Evolutionary conservation across 2,113 vertebrate genomes (phyloP).

Genomic region (Mixornis gularis): DNA sequence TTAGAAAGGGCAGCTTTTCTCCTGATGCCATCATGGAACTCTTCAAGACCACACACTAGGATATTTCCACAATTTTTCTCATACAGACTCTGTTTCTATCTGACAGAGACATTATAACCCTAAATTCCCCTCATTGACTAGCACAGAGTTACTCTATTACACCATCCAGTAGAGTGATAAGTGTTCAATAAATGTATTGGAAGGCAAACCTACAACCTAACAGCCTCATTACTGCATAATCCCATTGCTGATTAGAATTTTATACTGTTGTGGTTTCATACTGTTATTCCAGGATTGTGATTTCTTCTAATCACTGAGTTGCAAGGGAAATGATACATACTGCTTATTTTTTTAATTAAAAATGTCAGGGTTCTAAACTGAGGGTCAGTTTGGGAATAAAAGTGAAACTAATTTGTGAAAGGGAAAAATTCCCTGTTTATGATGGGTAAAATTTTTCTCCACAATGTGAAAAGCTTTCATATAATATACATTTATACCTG

Average conservation of each 20-base stretch:
- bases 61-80: not conserved
- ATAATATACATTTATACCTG: not conserved
- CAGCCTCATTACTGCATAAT: not conserved
- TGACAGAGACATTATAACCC: not conserved
- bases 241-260: not conserved
- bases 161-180: not conserved
- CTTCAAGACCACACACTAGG: not conserved
- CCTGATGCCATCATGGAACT: not conserved
- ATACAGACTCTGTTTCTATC: not conserved
- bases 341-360: not conserved
- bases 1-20: not conserved
- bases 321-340: not conserved
- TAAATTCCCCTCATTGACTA: not conserved
- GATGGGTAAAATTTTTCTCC: not conserved
- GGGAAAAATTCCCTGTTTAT: not conserved
- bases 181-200: not conserved
- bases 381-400: not conserved
- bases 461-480: not conserved
- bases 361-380: not conserved
- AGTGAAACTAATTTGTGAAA: not conserved
- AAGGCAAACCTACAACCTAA: not conserved
- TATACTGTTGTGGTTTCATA: not conserved
- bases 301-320: not conserved
- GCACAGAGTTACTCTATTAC: not conserved
- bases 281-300: not conserved